These are phyloP conservation scores for Sceloporus undulatus DNA, from an alignment of 2,113 vertebrate genomes.

Conservation along the genomic window DNA sequence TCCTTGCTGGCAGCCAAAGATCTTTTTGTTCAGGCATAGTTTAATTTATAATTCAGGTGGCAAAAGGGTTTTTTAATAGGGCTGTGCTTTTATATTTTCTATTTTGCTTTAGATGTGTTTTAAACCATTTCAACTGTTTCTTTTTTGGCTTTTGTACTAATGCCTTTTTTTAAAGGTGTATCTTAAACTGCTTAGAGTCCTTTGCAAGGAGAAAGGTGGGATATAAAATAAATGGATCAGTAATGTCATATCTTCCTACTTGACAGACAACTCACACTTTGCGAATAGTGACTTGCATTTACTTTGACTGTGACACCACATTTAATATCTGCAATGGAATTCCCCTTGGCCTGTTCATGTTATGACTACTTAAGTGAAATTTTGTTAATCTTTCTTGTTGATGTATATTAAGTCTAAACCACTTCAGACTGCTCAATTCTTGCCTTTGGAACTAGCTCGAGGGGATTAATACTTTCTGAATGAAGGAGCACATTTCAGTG, in stretches of 20 bases:
- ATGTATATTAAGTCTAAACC: not conserved
- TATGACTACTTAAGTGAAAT: not conserved
- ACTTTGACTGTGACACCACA: not conserved
- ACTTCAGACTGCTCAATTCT: not conserved
- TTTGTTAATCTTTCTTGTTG: not conserved
- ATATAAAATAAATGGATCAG: not conserved
- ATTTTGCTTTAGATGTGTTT: no score
- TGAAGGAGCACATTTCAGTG: not conserved
- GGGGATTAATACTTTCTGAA: not conserved
- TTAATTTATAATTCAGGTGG: no score
- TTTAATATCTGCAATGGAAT: not conserved
- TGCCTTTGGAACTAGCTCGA: not conserved
- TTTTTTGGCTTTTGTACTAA: no score
- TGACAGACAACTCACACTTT: not conserved
- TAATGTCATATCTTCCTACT: not conserved
- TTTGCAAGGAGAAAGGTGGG: no score
- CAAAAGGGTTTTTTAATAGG: no score
- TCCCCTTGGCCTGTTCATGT: not conserved
- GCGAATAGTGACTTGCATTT: not conserved
- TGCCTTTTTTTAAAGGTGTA: no score
- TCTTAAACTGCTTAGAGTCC: not conserved
- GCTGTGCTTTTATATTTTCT: no score
- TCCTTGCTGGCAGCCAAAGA: no score
- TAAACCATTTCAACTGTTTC: no score
- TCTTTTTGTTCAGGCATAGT: no score